These are phyloP conservation scores for Tetragnatha versicolor DNA, from an alignment of 1,140 invertebrate genomes.

Conservation along the genomic window DNA sequence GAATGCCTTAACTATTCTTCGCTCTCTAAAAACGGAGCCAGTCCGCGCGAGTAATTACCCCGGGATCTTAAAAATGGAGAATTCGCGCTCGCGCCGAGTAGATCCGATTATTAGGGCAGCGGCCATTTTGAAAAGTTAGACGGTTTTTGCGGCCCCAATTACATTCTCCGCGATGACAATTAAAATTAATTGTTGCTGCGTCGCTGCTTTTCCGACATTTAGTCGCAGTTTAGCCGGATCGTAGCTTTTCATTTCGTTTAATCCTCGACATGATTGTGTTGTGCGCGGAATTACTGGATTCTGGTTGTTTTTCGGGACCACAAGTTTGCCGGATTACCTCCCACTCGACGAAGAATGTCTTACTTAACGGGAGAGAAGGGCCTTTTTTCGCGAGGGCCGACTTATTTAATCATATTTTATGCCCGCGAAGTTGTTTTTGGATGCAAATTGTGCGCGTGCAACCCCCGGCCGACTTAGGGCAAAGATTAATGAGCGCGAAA, in stretches of 20 bases:
- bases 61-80: conserved; percentile 43
- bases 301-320: too few species aligned
- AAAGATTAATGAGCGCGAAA: too few species aligned
- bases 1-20: conserved; percentile 49
- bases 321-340: too few species aligned
- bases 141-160: background rate
- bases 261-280: too few species aligned
- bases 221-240: background rate
- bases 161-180: conserved; percentile 13
- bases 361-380: too few species aligned
- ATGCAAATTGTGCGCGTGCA: too few species aligned
- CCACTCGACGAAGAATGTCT: too few species aligned
- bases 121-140: conserved; percentile 5
- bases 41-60: conserved; percentile 31
- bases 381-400: too few species aligned
- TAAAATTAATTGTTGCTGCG: conserved; percentile 21
- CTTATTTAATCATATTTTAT: too few species aligned
- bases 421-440: too few species aligned
- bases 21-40: conserved; percentile 5
- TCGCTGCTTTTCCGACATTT: background rate
- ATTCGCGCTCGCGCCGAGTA: conserved; percentile 7
- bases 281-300: too few species aligned
- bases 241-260: conserved; percentile 1
- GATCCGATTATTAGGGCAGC: conserved; percentile 9
- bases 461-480: too few species aligned